Evolutionary conservation across 2,797 vertebrate species (phyloP), one percentile per base, ranked within the genome.

Genomic region (Furcifer pardalis): DNA sequence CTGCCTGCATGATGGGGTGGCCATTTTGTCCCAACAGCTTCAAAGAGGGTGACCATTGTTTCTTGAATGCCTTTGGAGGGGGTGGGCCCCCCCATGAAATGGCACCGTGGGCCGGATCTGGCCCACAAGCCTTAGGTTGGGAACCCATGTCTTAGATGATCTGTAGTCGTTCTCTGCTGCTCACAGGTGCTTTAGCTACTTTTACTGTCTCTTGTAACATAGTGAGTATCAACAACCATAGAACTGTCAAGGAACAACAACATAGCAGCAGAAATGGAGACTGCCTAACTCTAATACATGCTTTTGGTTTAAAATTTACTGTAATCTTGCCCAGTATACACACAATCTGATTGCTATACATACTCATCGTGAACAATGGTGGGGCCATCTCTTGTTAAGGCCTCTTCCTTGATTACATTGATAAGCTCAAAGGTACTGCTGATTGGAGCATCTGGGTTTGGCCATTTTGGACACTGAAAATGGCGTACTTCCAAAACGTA

Each of bases 401-500:
- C 98, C 97, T 99, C 98, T 95, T 99, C 98, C 94, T 98, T 99
- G 94, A 99, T 99, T 94, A 99, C 98, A 46, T 98, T 99, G 96
- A 99, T 98, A 92, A 99, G 98, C 95, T 99, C 98, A 83, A 99
- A 99, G 91, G 98, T 97, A 92, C 97, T 99, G 97, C 98, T 99
- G 88, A 99, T 97, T 66, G 99, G 98, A 87, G 98, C 97, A 23
- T 98, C 98, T 0, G 98, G 98, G 92, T 99, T 99, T 79, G 99
- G 99, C 99, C 99, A 99, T 93, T 99, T 99, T 84, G 99, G 99
- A 96, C 99, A 99, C 95, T 99, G 99, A 91, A 99, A 99, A 94
- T 99, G 98, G 89, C 98, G 97, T 75, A 99, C 98, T 93, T 99
- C 99, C 88, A 99, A 95, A 81, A 99, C 99, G 25, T 99, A 99